Base-by-base conservation (phyloP, 2,888 invertebrate species). In the Caenorhabditis auriculariae region DNA sequence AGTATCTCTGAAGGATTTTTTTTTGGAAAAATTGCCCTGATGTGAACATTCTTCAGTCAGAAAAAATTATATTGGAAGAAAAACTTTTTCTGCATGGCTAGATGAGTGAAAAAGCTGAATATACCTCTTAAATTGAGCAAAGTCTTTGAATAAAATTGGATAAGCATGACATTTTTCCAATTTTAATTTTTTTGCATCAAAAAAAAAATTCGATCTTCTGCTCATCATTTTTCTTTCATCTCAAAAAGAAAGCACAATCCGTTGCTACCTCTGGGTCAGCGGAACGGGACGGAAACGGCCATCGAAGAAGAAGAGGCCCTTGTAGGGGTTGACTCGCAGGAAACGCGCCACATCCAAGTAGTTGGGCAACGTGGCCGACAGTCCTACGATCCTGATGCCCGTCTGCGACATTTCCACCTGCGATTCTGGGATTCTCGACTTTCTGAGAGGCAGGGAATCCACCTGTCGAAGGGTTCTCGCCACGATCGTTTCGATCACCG, bases 301-400 rank as follows among this genome's bases (percentile, higher is more conserved):
- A 88, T 83, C 81, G 73, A 86, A 86, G 80, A 84, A 85, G 81
- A 85, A 86, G 9, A 86, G 77, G 2, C 86, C 85, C n/a, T 77
- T 80, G 82, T 89, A 87, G 0, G 91, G 91, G 84, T 95, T 95
- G 0, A 99, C 98, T 17, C 91, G 86, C 12, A 99, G 85, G 82
- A 99, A 99, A 69, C 87, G 85, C 2, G 96, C 93, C 26, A 98
- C 95, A 84, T 99, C 96, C 3, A 91, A 83, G 82, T 98, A 99
- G 83, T 98, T 98, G 1, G 98, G 98, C 63, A 99, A 84, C 0
- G 98, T 98, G 9, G 98, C 98, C 0, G 96, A 79, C 26, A 79
- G 63, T 32, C 80, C 80, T 44, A 99, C 90, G 63, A 99, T 95
- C 46, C 98, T 87, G 56, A 98, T 95, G 91, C 94, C 93, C 39